Evolutionary conservation across 1,140 invertebrate genomes (phyloP).

Genomic region (Copidosoma floridanum): DNA sequence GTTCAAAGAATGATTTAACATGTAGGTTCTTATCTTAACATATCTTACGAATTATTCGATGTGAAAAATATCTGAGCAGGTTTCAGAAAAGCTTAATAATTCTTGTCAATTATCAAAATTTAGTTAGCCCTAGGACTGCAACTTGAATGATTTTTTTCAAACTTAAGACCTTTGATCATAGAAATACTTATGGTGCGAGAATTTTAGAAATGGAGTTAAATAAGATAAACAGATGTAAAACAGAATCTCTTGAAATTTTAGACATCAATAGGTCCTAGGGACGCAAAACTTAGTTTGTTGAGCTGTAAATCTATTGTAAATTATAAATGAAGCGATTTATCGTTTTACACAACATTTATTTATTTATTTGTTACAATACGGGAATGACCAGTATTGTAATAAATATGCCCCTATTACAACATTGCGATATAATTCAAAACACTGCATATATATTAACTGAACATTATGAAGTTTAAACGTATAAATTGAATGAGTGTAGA

Average conservation of each 20-base stretch:
- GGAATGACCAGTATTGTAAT: too few species aligned
- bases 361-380: too few species aligned
- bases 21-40: slow-evolving; percentile 45
- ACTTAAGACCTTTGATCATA: slow-evolving; percentile 13
- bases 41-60: slow-evolving; percentile 38
- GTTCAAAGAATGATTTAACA: slow-evolving; percentile 36
- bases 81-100: slow-evolving; percentile 48
- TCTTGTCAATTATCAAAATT: slow-evolving; percentile 47
- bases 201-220: too few species aligned
- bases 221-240: not conserved
- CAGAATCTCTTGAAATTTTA: not conserved
- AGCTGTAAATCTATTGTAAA: slow-evolving; percentile 37
- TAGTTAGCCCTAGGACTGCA: slow-evolving; percentile 46
- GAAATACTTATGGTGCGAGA: too few species aligned
- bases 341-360: too few species aligned
- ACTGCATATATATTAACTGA: slow-evolving; percentile 4
- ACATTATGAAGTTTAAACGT: slow-evolving; percentile 10
- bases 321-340: slow-evolving; percentile 29
- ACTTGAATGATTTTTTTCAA: slow-evolving; percentile 25
- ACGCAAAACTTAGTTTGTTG: slow-evolving; percentile 41
- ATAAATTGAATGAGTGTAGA: not conserved
- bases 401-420: too few species aligned
- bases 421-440: slow-evolving; percentile 8
- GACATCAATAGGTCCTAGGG: slow-evolving; percentile 36
- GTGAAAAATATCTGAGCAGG: slow-evolving; percentile 44